Percentiles rank a stretch among this genome's conserved stretches.
phyloP scores from a whole-genome alignment of 1,140 invertebrate species.

The Trypoxylus dichotomus region DNA sequence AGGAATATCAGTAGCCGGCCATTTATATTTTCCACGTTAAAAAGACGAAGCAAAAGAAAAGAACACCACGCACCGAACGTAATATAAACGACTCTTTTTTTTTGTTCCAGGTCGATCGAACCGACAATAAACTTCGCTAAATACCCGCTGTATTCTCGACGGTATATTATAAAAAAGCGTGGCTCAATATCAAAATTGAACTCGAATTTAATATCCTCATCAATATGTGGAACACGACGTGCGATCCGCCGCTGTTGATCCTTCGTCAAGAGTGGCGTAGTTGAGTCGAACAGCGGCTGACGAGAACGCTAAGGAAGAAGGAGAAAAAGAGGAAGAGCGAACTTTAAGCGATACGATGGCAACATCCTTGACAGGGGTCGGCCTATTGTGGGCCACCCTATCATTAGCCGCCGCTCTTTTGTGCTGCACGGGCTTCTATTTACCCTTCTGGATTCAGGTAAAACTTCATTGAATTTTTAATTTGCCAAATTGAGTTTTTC shows the following conservation, averaged over 20 bases:
- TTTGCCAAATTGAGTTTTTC: constrained; percentile 26
- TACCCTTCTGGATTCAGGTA: constrained; percentile 74
- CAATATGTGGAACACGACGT: constrained; percentile 5
- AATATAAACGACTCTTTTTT: not conserved
- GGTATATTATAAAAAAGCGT: not conserved
- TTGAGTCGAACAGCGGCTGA: not conserved
- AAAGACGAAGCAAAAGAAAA: not conserved
- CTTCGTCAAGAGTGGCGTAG: not conserved
- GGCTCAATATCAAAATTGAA: not conserved
- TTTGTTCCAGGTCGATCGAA: constrained; percentile 1
- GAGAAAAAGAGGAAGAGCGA: not conserved
- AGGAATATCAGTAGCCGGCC: not conserved
- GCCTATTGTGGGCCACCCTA: constrained; percentile 66
- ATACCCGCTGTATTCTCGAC: not conserved
- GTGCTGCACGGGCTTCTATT: constrained; percentile 67
- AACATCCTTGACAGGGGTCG: constrained; percentile 62
- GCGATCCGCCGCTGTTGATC: not conserved
- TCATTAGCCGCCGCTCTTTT: constrained; percentile 65
- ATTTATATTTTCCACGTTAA: not conserved
- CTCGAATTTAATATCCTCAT: not conserved
- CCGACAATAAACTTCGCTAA: not conserved
- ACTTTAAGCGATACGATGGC: constrained; percentile 49
- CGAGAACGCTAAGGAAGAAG: not conserved
- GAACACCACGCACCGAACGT: not conserved
- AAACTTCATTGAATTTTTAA: constrained; percentile 33